A percentile compares a stretch with the other conserved stretches of the same genome.
Conservation (phyloP, 1,140 invertebrate genomes). For the Triops longicaudatus region DNA sequence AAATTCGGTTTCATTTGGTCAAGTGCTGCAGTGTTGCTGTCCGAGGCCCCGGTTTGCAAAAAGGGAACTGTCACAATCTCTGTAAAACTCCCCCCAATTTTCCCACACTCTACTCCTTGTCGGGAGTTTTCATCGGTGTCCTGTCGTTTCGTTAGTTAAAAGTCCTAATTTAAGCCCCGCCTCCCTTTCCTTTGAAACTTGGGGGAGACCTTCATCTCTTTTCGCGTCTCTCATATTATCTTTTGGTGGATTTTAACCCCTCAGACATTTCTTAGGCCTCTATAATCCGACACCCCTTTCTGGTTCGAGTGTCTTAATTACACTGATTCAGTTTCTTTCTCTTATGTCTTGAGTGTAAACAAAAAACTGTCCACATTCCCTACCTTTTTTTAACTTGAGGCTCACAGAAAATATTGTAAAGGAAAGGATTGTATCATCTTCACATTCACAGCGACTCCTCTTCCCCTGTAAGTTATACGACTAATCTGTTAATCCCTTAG, state of each 20-base stretch:
- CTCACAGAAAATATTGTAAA: too few species aligned
- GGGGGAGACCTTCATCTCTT: neutral
- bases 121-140: neutral
- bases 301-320: neutral
- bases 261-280: slow-evolving; percentile 10
- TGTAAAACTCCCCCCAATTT: neutral
- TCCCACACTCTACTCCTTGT: neutral
- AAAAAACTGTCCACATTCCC: neutral
- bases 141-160: slow-evolving; percentile 2
- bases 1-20: neutral
- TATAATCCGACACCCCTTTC: neutral
- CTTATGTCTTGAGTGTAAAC: neutral
- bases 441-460: too few species aligned
- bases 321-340: neutral
- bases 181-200: neutral
- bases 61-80: neutral
- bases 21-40: neutral
- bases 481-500: too few species aligned
- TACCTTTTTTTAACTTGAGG: neutral
- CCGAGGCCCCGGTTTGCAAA: neutral
- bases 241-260: neutral
- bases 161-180: neutral
- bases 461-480: too few species aligned
- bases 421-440: too few species aligned
- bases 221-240: too few species aligned